A percentile compares a stretch with the other conserved stretches of the same genome.
phyloP scores from a whole-genome alignment of 1,140 invertebrate genomes.

The Tribolium madens region DNA sequence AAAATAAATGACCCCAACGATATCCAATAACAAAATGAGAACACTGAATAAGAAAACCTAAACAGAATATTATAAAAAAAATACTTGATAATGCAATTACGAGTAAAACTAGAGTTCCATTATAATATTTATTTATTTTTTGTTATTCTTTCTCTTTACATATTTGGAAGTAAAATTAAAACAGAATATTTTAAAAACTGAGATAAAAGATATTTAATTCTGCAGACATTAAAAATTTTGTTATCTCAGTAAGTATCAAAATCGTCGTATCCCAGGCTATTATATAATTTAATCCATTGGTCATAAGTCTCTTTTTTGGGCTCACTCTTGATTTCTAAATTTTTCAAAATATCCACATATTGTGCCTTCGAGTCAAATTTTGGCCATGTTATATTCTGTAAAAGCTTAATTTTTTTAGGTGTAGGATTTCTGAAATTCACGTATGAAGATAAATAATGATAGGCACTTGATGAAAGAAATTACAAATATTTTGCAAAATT shows the following conservation, averaged over 20 bases:
- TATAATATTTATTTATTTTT: no score
- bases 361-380: neutral
- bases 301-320: neutral
- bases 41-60: no score
- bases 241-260: slow-evolving; percentile 4
- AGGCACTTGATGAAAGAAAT: neutral
- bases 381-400: slow-evolving; percentile 13
- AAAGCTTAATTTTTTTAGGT: neutral
- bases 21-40: no score
- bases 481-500: slow-evolving; percentile 50
- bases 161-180: no score
- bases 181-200: no score
- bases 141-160: no score
- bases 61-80: no score
- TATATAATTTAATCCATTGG: slow-evolving; percentile 1
- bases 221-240: no score
- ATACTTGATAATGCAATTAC: no score
- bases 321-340: slow-evolving; percentile 6
- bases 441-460: neutral
- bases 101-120: no score
- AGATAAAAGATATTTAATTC: no score
- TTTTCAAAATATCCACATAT: slow-evolving; percentile 5
- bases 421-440: slow-evolving; percentile 29
- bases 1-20: no score
- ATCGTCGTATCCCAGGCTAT: neutral